A percentile compares a stretch with the other conserved stretches of the same genome.
These are phyloP conservation scores for Prionailurus viverrinus DNA, from an alignment of 2,113 vertebrate genomes.

Conservation along the genomic window DNA sequence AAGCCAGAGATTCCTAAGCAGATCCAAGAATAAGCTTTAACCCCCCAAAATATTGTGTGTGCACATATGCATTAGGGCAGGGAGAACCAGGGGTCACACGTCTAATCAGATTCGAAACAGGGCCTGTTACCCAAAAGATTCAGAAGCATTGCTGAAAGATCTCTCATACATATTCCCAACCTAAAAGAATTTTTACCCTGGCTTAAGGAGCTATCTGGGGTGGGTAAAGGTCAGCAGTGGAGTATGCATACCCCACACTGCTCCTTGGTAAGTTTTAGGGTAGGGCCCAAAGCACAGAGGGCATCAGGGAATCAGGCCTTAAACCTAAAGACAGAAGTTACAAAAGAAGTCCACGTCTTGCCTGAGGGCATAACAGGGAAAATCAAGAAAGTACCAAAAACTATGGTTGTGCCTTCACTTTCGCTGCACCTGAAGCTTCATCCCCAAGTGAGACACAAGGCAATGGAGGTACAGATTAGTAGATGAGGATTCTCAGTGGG, in stretches of 20 bases:
- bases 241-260: neutral
- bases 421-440: neutral
- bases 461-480: neutral
- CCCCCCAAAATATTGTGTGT: neutral
- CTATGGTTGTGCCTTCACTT: conserved; percentile 28
- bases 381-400: neutral
- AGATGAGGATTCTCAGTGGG: neutral
- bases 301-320: neutral
- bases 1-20: neutral
- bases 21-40: conserved; percentile 37
- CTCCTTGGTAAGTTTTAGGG: neutral
- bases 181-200: neutral
- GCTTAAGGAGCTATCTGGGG: neutral
- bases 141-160: neutral
- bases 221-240: neutral
- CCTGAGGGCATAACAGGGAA: neutral
- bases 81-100: neutral
- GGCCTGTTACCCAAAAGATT: neutral
- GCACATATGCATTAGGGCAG: neutral
- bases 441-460: neutral
- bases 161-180: conserved; percentile 30
- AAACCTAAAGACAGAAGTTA: neutral
- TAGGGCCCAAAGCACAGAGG: neutral
- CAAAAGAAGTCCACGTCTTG: neutral
- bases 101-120: conserved; percentile 28